These are phyloP conservation scores for Rhipidura dahli DNA, from an alignment of 2,113 vertebrate species.

Conservation along the genomic window DNA sequence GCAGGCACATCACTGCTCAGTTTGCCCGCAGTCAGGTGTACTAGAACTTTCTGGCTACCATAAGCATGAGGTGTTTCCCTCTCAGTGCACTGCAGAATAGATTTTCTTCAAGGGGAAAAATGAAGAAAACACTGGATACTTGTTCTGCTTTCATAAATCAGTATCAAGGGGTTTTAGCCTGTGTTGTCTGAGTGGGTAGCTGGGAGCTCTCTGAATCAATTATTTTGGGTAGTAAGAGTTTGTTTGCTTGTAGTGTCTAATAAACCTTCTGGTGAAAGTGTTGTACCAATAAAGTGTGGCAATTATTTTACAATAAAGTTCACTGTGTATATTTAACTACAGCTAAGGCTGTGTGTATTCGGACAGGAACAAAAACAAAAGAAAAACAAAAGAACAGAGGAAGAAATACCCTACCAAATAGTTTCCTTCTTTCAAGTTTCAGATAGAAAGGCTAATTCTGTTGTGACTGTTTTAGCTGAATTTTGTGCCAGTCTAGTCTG, in stretches of 20 bases:
- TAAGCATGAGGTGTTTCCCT: neutral
- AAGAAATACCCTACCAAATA: neutral
- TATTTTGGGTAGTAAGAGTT: neutral
- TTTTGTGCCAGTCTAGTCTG: neutral
- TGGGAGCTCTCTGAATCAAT: rapidly evolving
- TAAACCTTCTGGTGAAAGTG: neutral
- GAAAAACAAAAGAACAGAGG: neutral
- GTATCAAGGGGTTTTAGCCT: neutral
- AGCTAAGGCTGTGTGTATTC: neutral
- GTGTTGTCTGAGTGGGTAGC: neutral
- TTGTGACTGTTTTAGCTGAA: neutral
- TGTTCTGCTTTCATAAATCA: neutral
- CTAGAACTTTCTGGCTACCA: neutral
- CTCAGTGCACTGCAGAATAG: neutral
- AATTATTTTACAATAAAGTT: conserved; percentile 38
- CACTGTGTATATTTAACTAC: conserved; percentile 1
- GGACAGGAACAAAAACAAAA: neutral
- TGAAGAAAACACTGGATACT: neutral
- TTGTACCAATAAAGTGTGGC: neutral
- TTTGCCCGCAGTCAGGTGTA: neutral
- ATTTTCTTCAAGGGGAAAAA: neutral
- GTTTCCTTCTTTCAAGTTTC: neutral
- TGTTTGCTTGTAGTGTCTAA: neutral
- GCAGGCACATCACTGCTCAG: neutral
- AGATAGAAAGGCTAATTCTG: neutral